A percentile compares a stretch with the other conserved stretches of the same genome.
These are phyloP conservation scores for Ochropacha duplaris DNA, from an alignment of 2,888 invertebrate genomes.

Conservation along the genomic window DNA sequence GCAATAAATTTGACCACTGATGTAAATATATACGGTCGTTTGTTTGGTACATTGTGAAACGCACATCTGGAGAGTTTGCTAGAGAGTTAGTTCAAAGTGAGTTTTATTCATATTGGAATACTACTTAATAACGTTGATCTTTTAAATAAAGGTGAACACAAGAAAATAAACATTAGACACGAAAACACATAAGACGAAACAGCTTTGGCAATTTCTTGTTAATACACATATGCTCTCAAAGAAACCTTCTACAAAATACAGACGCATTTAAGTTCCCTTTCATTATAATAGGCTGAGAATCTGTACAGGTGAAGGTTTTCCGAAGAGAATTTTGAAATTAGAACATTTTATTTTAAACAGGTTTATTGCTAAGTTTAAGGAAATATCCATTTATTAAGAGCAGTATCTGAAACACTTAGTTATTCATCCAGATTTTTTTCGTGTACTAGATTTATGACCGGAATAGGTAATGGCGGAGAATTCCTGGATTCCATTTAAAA, in stretches of 20 bases:
- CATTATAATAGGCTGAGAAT: slow-evolving; percentile 3
- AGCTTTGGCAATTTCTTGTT: slow-evolving; percentile 1
- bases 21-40: slow-evolving; percentile 23
- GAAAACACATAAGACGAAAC: neutral
- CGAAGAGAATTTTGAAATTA: neutral
- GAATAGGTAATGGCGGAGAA: neutral
- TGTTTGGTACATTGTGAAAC: slow-evolving; percentile 9
- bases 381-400: neutral
- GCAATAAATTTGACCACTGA: slow-evolving; percentile 37
- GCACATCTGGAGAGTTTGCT: slow-evolving; percentile 16
- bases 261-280: slow-evolving; percentile 4
- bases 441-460: neutral
- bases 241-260: neutral
- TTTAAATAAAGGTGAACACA: neutral
- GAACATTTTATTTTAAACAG: neutral
- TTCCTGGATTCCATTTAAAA: neutral
- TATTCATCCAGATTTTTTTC: neutral
- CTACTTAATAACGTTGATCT: neutral
- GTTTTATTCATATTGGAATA: neutral
- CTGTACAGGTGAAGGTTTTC: neutral
- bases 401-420: neutral
- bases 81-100: neutral
- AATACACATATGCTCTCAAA: neutral
- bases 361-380: neutral
- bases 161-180: neutral